Evolutionary conservation across 2,113 vertebrate genomes (phyloP).

Genomic region (Tragelaphus strepsiceros): DNA sequence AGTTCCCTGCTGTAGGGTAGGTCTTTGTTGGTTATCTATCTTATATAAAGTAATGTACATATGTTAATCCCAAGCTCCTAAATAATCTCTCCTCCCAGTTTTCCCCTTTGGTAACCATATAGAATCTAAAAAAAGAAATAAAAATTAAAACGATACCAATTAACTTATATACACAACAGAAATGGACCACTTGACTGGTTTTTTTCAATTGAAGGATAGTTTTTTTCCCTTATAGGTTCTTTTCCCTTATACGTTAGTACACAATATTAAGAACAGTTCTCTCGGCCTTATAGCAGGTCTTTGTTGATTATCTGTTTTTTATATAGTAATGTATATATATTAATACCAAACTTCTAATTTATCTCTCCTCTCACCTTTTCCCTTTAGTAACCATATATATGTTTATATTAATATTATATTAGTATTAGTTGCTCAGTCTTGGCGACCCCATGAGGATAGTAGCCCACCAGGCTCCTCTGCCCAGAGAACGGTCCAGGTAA

Average conservation of each 20-base stretch:
- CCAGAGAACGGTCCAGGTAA: neutral
- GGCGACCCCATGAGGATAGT: neutral
- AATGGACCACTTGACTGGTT: neutral
- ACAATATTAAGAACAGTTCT: neutral
- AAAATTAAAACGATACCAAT: neutral
- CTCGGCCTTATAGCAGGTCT: neutral
- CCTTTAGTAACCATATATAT: neutral
- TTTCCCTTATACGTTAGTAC: neutral
- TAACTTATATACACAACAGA: neutral
- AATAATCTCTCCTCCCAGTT: neutral
- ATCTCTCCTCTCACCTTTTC: neutral
- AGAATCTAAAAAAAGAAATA: neutral
- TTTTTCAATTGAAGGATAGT: neutral
- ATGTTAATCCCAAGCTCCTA: neutral
- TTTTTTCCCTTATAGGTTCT: neutral
- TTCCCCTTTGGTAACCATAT: neutral
- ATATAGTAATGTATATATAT: neutral
- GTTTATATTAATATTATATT: neutral
- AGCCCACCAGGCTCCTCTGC: neutral
- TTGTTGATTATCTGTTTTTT: neutral
- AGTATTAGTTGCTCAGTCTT: neutral
- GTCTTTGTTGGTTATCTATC: neutral
- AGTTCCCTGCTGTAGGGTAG: neutral
- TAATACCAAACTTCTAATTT: neutral
- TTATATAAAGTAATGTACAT: neutral